Percentiles rank a stretch among this genome's conserved stretches.
Conservation (phyloP, 1,140 invertebrate genomes). For the Chymomyza costata region DNA sequence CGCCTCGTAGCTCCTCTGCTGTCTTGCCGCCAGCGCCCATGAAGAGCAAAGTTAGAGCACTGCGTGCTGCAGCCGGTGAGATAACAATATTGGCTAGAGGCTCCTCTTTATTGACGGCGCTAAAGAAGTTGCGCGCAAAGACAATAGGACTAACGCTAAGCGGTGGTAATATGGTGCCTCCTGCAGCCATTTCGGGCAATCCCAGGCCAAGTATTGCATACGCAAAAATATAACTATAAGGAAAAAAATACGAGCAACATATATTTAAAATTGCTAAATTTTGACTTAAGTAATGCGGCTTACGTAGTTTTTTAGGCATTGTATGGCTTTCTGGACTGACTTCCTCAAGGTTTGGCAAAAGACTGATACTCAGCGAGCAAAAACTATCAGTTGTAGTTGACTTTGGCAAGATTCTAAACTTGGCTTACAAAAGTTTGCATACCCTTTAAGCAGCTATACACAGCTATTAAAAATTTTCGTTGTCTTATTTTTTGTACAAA, state of each 20-base stretch:
- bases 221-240: neutral
- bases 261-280: too few species aligned
- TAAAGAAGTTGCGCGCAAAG: constrained; percentile 56
- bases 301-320: too few species aligned
- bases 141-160: constrained; percentile 35
- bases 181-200: constrained; percentile 33
- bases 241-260: neutral
- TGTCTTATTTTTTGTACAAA: too few species aligned
- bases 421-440: too few species aligned
- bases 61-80: constrained; percentile 45
- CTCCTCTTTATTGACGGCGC: constrained; percentile 21
- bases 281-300: too few species aligned
- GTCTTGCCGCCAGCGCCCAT: constrained; percentile 41
- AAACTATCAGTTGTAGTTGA: too few species aligned
- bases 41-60: constrained; percentile 50
- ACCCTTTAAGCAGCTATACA: too few species aligned
- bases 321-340: too few species aligned
- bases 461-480: too few species aligned
- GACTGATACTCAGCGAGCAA: too few species aligned
- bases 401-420: too few species aligned
- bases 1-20: constrained; percentile 35
- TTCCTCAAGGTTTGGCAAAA: too few species aligned
- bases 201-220: neutral
- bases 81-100: constrained; percentile 20
- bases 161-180: constrained; percentile 33